Evolutionary conservation across 2,113 vertebrate genomes (phyloP).

Genomic region (Macrotus californicus): DNA sequence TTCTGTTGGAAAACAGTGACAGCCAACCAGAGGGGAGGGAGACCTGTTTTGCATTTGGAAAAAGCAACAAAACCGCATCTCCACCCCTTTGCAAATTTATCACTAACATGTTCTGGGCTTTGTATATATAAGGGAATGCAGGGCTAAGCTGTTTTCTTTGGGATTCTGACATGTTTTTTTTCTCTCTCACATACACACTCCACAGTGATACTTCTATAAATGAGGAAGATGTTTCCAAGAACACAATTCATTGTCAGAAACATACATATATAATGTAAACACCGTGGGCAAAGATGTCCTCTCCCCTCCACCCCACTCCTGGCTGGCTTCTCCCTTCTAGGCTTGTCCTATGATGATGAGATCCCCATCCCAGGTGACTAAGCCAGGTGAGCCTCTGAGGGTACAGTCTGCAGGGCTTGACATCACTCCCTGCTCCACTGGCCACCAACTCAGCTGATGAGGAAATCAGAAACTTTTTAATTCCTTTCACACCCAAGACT

Average conservation of each 20-base stretch:
- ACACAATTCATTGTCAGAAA: conserved; percentile 21
- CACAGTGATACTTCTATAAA: neutral
- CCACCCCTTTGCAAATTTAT: conserved; percentile 48
- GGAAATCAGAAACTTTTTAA: neutral
- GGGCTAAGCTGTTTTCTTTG: conserved; percentile 33
- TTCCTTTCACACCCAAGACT: neutral
- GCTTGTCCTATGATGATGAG: neutral
- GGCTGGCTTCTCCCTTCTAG: neutral
- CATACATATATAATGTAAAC: neutral
- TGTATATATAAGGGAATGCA: conserved; percentile 32
- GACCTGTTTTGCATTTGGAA: conserved; percentile 72
- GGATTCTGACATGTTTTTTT: conserved; percentile 4
- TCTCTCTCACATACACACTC: neutral
- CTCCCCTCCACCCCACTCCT: neutral
- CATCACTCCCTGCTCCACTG: neutral
- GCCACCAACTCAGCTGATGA: neutral
- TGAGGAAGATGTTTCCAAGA: conserved; percentile 22
- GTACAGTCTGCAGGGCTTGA: neutral
- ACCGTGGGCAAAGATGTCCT: neutral
- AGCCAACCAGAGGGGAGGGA: conserved; percentile 2
- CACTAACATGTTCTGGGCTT: conserved; percentile 21
- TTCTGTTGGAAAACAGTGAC: conserved; percentile 48
- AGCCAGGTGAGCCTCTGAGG: neutral
- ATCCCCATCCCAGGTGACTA: neutral
- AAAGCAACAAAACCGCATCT: conserved; percentile 63